A percentile compares a stretch with the other conserved stretches of the same genome.
Conservation (phyloP, 2,113 vertebrate species). For the Colius striatus region DNA sequence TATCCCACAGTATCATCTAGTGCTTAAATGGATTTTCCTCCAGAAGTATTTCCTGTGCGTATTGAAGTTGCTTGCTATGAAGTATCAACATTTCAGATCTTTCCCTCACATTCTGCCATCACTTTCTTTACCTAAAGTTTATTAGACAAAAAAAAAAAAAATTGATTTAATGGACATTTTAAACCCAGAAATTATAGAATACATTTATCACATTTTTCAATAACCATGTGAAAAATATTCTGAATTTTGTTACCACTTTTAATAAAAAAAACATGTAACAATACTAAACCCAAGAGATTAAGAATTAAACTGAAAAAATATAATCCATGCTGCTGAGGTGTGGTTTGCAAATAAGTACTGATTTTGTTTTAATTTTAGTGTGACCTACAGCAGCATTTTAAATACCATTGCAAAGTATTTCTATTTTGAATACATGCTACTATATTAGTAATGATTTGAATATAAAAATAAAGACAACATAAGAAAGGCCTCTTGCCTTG, state of each 20-base stretch:
- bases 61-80: not conserved
- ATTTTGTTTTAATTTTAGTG: not conserved
- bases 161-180: not conserved
- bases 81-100: not conserved
- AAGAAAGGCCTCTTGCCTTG: conserved; percentile 61
- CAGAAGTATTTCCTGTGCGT: not conserved
- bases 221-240: not conserved
- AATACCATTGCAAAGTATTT: conserved; percentile 46
- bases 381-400: conserved; percentile 46
- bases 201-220: not conserved
- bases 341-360: conserved; percentile 39
- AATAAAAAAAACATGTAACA: not conserved
- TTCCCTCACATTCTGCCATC: not conserved
- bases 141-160: conserved; percentile 6
- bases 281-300: conserved; percentile 50
- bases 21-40: not conserved
- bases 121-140: not conserved
- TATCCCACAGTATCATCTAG: not conserved
- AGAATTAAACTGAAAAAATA: conserved; percentile 52
- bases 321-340: not conserved
- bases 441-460: conserved; percentile 61
- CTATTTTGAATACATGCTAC: not conserved
- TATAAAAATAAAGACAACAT: conserved; percentile 51
- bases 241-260: not conserved
- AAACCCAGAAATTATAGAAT: not conserved